Percentiles rank a stretch among this genome's conserved stretches.
Conservation (phyloP, 2,113 vertebrate species). For the Platichthys flesus region DNA sequence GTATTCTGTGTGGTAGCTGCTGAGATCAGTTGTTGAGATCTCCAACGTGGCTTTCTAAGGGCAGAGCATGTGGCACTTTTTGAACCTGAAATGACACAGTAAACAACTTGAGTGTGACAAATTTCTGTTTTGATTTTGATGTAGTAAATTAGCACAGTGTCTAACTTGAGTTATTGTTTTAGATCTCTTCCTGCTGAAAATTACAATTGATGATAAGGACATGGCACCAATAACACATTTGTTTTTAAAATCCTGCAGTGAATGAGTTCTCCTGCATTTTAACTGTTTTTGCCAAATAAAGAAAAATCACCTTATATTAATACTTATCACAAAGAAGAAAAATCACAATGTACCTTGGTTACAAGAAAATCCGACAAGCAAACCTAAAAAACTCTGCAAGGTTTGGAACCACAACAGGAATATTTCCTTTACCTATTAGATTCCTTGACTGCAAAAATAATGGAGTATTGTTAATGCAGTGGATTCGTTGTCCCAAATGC, state of each 20-base stretch:
- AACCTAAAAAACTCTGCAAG: neutral
- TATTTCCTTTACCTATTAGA: neutral
- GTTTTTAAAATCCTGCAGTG: neutral
- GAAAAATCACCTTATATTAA: neutral
- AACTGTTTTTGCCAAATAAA: neutral
- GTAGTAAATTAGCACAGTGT: constrained; percentile 2
- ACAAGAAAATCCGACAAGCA: neutral
- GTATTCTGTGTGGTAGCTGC: constrained; percentile 9
- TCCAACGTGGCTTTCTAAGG: neutral
- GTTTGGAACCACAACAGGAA: neutral
- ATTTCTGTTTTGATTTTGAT: neutral
- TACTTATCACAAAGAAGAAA: neutral
- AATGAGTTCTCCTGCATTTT: neutral
- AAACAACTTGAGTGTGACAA: neutral
- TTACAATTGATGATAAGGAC: neutral
- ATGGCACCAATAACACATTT: neutral
- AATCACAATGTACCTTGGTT: neutral
- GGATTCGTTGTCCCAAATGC: constrained; percentile 48
- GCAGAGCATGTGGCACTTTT: too few species aligned
- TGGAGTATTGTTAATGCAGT: neutral
- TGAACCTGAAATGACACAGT: neutral
- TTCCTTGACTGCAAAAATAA: neutral
- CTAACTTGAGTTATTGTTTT: neutral
- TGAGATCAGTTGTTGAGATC: neutral
- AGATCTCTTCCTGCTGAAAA: constrained; percentile 9